Percentiles rank a stretch among this genome's conserved stretches.
These are phyloP conservation scores for Drosophila histrio DNA, from an alignment of 2,888 invertebrate genomes.

Conservation along the genomic window DNA sequence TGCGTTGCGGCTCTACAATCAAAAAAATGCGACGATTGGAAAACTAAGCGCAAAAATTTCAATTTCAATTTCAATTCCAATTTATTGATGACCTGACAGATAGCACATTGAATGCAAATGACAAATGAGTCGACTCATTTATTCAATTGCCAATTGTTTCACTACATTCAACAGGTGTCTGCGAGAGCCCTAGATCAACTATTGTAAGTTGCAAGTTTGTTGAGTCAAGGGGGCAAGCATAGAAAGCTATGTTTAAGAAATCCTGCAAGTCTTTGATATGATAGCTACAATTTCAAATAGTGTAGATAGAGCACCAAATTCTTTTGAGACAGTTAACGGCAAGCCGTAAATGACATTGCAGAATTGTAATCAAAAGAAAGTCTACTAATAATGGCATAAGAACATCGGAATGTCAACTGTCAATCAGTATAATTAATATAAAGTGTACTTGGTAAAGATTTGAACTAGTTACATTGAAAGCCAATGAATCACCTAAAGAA, in stretches of 20 bases:
- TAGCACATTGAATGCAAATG: slow-evolving; percentile 69
- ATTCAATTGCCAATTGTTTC: slow-evolving; percentile 6
- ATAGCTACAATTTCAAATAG: not conserved
- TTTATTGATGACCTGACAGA: slow-evolving; percentile 67
- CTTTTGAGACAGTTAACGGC: not conserved
- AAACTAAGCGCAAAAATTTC: slow-evolving; percentile 68
- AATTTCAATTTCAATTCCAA: slow-evolving; percentile 61
- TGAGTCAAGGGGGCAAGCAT: not conserved
- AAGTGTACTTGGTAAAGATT: not conserved
- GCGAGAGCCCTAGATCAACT: not conserved
- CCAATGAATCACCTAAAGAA: not conserved
- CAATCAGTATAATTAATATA: not conserved
- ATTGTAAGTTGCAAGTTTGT: not conserved
- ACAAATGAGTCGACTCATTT: slow-evolving; percentile 48
- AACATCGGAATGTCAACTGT: not conserved
- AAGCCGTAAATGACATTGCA: not conserved
- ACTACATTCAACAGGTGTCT: slow-evolving; percentile 4
- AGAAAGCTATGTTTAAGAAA: not conserved
- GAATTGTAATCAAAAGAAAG: not conserved
- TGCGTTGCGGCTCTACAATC: slow-evolving; percentile 52
- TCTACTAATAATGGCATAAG: not conserved
- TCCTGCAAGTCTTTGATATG: not conserved
- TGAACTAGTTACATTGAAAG: not conserved
- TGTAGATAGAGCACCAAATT: not conserved
- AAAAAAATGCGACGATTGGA: slow-evolving; percentile 42